phyloP scores from a whole-genome alignment of 2,113 vertebrate species.

The Macroglossus sobrinus region DNA sequence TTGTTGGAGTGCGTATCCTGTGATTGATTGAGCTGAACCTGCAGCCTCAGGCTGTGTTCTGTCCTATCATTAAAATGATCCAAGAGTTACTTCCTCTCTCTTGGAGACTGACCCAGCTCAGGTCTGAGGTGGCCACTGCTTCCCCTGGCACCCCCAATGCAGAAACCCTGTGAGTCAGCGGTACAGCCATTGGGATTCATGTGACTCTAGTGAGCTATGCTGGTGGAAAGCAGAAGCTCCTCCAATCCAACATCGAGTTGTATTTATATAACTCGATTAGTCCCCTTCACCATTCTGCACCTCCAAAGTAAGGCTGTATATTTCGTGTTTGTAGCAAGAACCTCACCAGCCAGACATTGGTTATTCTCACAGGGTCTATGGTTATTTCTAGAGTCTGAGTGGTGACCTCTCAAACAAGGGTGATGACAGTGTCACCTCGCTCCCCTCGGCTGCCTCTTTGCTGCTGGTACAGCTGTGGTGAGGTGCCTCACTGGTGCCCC shows the following conservation, averaged over 20 bases:
- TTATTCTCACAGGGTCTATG: neutral
- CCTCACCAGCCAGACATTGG: neutral
- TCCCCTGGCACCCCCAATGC: fast-evolving
- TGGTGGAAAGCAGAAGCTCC: neutral
- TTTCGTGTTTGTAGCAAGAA: neutral
- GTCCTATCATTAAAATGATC: neutral
- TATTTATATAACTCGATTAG: neutral
- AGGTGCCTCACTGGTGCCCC: neutral
- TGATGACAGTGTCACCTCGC: neutral
- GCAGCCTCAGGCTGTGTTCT: neutral
- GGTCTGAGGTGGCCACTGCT: neutral
- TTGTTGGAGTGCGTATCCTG: neutral
- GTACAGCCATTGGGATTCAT: neutral
- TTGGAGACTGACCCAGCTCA: neutral
- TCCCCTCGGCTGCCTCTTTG: too few relatives aligned
- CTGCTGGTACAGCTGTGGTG: neutral
- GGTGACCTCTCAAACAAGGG: neutral
- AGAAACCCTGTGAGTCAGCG: neutral
- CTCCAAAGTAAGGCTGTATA: neutral
- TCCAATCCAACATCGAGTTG: neutral
- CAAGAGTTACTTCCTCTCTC: neutral
- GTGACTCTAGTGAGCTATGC: neutral
- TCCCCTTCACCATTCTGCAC: neutral
- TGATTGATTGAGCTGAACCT: neutral
- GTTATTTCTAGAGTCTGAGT: neutral